Conservation (phyloP, 2,888 invertebrate genomes). For the Abscondita cerata region DNA sequence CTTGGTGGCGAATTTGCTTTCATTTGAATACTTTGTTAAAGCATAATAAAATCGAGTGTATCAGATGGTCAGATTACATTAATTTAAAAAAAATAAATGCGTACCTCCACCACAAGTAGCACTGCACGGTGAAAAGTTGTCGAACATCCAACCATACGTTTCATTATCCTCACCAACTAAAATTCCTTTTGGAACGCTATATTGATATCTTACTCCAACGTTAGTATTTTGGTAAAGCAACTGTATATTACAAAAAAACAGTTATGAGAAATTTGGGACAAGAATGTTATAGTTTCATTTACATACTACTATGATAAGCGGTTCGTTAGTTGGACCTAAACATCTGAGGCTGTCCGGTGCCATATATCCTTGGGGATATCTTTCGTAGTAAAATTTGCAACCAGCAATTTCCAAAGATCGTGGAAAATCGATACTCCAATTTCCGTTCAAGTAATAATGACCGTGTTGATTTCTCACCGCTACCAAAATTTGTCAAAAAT, state of each 20-base stretch:
- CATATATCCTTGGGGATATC: slow-evolving; percentile 79
- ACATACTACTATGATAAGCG: slow-evolving; percentile 83
- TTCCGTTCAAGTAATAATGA: slow-evolving; percentile 91
- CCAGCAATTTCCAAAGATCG: slow-evolving; percentile 81
- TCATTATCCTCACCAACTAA: slow-evolving; percentile 71
- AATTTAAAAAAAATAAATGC: too few species aligned
- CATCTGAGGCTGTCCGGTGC: slow-evolving; percentile 86
- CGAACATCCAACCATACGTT: slow-evolving; percentile 84
- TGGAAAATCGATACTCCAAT: slow-evolving; percentile 93
- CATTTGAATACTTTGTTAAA: too few species aligned
- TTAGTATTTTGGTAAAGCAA: slow-evolving; percentile 83
- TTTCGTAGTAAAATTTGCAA: slow-evolving; percentile 86
- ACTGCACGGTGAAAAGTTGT: slow-evolving; percentile 81
- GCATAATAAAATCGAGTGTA: too few species aligned
- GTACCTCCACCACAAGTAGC: slow-evolving; percentile 90
- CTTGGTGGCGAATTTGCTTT: too few species aligned
- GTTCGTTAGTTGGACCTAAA: slow-evolving; percentile 89
- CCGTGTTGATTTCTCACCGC: slow-evolving; percentile 85
- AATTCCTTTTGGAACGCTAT: slow-evolving; percentile 81
- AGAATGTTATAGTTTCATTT: slow-evolving; percentile 10
- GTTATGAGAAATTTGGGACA: slow-evolving; percentile 5
- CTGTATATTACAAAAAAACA: slow-evolving; percentile 57
- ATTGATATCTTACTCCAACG: slow-evolving; percentile 88
- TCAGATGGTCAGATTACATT: too few species aligned
- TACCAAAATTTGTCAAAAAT: slow-evolving; percentile 52